phyloP scores from a whole-genome alignment of 1,140 invertebrate species.

The Portunus trituberculatus region DNA sequence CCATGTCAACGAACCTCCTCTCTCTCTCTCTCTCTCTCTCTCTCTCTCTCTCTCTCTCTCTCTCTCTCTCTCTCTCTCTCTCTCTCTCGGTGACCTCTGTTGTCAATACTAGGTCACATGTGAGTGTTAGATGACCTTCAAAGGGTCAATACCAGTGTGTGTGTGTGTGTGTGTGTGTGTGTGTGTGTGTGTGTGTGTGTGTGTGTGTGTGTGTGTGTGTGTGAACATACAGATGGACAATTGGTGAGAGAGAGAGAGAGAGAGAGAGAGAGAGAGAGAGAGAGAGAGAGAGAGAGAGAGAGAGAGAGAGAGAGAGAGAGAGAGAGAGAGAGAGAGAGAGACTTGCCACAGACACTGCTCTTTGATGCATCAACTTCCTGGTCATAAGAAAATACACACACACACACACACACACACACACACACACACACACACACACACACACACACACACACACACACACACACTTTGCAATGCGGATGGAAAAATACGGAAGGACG shows the following conservation, averaged over 20 bases:
- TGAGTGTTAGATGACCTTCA: background rate
- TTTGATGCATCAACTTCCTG: conserved; percentile 22
- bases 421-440: conserved; percentile 1
- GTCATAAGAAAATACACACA: background rate
- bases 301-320: conserved; percentile 18
- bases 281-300: conserved; percentile 20
- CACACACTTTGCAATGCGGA: no score
- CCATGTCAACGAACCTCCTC: background rate
- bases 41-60: background rate
- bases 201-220: background rate
- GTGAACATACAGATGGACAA: background rate
- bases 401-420: background rate
- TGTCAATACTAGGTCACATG: background rate
- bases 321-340: conserved; percentile 20
- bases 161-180: conserved; percentile 20
- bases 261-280: background rate
- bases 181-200: background rate
- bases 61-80: conserved; percentile 1
- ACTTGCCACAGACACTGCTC: background rate
- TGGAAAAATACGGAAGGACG: background rate
- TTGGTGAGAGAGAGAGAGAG: background rate
- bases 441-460: background rate
- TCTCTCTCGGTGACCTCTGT: background rate
- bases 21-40: background rate
- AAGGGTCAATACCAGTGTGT: background rate